These are phyloP conservation scores for Polymixis lichenea DNA, from an alignment of 2,888 invertebrate genomes.

Conservation along the genomic window DNA sequence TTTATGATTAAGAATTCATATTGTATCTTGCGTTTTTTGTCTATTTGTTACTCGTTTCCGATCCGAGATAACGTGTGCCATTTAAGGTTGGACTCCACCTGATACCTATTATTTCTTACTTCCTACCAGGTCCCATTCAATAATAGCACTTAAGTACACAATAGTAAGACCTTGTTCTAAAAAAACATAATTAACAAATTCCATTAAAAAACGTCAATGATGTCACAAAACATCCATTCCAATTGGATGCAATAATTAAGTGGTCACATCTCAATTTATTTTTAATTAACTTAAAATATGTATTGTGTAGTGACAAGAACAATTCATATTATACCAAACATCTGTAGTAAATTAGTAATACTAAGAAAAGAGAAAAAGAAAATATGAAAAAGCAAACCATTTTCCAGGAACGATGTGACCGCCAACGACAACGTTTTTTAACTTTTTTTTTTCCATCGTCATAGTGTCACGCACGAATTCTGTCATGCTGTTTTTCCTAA, in stretches of 20 bases:
- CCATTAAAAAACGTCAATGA: slow-evolving; percentile 7
- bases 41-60: slow-evolving; percentile 61
- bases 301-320: neutral
- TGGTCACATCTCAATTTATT: slow-evolving; percentile 25
- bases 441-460: neutral
- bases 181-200: slow-evolving; percentile 6
- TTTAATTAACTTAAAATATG: slow-evolving; percentile 30
- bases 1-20: slow-evolving; percentile 66
- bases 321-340: slow-evolving; percentile 23
- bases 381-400: neutral
- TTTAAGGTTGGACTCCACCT: slow-evolving; percentile 18
- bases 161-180: neutral
- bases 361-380: neutral
- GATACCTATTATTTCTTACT: slow-evolving; percentile 34
- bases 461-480: slow-evolving; percentile 27
- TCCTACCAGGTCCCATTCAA: slow-evolving; percentile 14
- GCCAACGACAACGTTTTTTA: slow-evolving; percentile 2
- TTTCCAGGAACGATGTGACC: slow-evolving; percentile 29
- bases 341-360: slow-evolving; percentile 4
- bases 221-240: slow-evolving; percentile 22
- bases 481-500: slow-evolving; percentile 13
- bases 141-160: neutral
- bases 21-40: slow-evolving; percentile 63
- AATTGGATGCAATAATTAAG: slow-evolving; percentile 30
- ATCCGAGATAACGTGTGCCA: slow-evolving; percentile 56